Evolutionary conservation across 2,113 vertebrate genomes (phyloP).

Genomic region (Strigops habroptila): DNA sequence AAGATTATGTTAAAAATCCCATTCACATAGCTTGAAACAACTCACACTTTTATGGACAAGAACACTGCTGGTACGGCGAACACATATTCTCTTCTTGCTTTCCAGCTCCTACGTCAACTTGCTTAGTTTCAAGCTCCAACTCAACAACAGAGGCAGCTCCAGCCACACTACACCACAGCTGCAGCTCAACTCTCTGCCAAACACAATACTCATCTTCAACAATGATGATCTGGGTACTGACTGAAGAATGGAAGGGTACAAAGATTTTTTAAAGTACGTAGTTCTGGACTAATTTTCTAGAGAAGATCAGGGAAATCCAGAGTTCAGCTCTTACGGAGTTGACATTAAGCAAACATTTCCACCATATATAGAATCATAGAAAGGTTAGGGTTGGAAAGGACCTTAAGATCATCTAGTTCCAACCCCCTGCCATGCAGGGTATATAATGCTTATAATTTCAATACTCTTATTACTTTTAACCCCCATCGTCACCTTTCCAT

Average conservation of each 20-base stretch:
- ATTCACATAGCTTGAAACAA: not conserved
- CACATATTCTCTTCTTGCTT: not conserved
- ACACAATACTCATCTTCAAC: not conserved
- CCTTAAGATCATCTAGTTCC: not conserved
- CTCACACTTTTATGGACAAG: accelerated
- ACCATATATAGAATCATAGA: not conserved
- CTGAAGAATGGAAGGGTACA: not conserved
- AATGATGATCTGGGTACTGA: accelerated
- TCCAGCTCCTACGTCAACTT: not conserved
- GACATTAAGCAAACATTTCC: not conserved
- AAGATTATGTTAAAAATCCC: not conserved
- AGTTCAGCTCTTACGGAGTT: accelerated
- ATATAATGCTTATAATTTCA: not conserved
- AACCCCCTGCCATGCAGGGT: not conserved
- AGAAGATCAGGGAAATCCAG: not conserved
- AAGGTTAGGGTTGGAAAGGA: not conserved
- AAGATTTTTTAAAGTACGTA: not conserved
- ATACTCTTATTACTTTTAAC: not conserved
- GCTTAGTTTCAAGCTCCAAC: not conserved
- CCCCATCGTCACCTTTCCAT: not conserved
- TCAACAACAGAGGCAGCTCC: not conserved
- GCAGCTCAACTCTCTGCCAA: not conserved
- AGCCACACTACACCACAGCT: not conserved
- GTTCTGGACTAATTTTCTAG: not conserved
- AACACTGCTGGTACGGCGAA: accelerated